Conservation (phyloP, 1,140 invertebrate species). For the Drosophila sproati region DNA sequence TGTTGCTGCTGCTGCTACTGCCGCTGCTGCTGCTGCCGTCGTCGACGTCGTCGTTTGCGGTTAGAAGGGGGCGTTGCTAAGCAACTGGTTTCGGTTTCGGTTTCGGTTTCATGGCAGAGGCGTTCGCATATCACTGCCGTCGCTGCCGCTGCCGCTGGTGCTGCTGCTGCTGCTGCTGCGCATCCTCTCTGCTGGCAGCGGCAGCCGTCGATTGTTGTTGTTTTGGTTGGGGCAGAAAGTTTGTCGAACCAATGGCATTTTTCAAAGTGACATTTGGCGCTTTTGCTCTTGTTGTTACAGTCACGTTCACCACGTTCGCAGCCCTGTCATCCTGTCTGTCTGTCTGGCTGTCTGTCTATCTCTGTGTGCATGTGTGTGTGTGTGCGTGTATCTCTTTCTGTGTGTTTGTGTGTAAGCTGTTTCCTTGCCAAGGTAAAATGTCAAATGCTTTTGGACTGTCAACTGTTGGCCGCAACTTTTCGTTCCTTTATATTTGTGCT, state of each 20-base stretch:
- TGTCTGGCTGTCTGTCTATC: constrained; percentile 21
- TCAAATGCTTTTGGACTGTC: constrained; percentile 83
- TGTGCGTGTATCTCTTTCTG: constrained; percentile 14
- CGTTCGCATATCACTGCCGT: constrained; percentile 27
- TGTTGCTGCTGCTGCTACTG: constrained; percentile 3
- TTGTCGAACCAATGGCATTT: constrained; percentile 84
- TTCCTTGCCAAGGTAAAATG: constrained; percentile 82
- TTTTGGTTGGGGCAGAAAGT: constrained; percentile 55
- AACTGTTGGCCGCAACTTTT: constrained; percentile 80
- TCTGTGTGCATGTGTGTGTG: constrained; percentile 20
- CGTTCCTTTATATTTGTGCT: constrained; percentile 28
- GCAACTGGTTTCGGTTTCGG: constrained; percentile 75
- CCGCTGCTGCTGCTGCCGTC: constrained; percentile 7
- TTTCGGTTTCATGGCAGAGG: constrained; percentile 45
- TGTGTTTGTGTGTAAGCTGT: constrained; percentile 41
- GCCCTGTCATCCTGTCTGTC: constrained; percentile 38
- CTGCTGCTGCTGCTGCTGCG: constrained; percentile 60
- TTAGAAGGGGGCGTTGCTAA: constrained; percentile 84
- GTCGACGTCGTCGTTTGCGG: constrained; percentile 53
- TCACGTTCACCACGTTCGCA: constrained; percentile 54
- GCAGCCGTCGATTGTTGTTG: constrained; percentile 16
- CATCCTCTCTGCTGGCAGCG: constrained; percentile 38
- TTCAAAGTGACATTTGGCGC: constrained; percentile 84
- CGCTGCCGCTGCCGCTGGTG: constrained; percentile 28
- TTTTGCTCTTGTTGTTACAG: constrained; percentile 68